These are phyloP conservation scores for Hippopotamyrus pictus DNA, from an alignment of 2,797 vertebrate genomes.

Conservation along the genomic window DNA sequence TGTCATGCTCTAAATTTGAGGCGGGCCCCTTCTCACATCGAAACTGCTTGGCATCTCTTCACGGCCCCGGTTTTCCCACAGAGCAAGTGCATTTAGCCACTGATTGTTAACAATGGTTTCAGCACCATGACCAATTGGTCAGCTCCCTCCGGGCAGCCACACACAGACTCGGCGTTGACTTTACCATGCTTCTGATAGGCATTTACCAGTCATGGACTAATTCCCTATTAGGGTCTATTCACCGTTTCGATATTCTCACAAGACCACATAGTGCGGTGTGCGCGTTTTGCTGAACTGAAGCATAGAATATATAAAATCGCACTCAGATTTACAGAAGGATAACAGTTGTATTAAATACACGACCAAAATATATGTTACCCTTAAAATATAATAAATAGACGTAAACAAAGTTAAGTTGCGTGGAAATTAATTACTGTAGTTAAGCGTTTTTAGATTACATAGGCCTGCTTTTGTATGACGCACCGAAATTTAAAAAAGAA, in stretches of 20 bases:
- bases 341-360: not conserved
- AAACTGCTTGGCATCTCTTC: slow-evolving; percentile 64
- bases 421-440: not conserved
- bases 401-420: not conserved
- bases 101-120: slow-evolving; percentile 73
- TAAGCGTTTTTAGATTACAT: not conserved
- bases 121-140: slow-evolving; percentile 79
- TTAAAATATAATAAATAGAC: not conserved
- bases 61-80: slow-evolving; percentile 76
- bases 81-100: slow-evolving; percentile 63
- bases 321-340: not conserved
- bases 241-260: slow-evolving; percentile 72
- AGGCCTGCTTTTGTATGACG: not conserved
- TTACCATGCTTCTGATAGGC: slow-evolving; percentile 70
- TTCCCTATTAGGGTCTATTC: slow-evolving; percentile 78
- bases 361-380: not conserved
- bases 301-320: not conserved
- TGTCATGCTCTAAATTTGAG: slow-evolving; percentile 81
- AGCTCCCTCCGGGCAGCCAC: slow-evolving; percentile 73
- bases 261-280: slow-evolving; percentile 76
- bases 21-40: slow-evolving; percentile 69
- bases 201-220: slow-evolving; percentile 85
- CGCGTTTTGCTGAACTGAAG: slow-evolving; percentile 20
- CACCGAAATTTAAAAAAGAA: not conserved
- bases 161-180: slow-evolving; percentile 66